These are phyloP conservation scores for Pandemis corylana DNA, from an alignment of 2,888 invertebrate species.

Conservation along the genomic window DNA sequence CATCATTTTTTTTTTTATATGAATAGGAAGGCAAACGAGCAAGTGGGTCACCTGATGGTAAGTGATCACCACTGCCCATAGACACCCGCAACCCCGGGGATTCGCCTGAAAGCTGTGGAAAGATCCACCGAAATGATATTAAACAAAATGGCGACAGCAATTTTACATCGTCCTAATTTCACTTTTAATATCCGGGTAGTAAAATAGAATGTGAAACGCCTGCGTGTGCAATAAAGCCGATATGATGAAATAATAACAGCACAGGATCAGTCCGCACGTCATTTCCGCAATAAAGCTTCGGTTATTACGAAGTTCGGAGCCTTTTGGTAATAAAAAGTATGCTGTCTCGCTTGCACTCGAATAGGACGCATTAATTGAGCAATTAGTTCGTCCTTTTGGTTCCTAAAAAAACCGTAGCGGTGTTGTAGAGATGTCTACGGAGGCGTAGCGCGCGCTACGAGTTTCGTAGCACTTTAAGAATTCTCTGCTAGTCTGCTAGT, in stretches of 20 bases:
- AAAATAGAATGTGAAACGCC: conserved; percentile 23
- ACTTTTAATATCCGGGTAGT: conserved; percentile 26
- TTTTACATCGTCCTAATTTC: conserved; percentile 4
- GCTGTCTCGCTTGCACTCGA: conserved; percentile 9
- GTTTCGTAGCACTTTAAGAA: not conserved
- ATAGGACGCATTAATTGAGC: conserved; percentile 18
- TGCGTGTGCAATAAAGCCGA: conserved; percentile 30
- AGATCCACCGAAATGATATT: not conserved
- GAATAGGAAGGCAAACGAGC: too few species aligned
- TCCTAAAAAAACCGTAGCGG: not conserved
- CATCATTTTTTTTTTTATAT: too few species aligned
- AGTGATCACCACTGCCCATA: too few species aligned
- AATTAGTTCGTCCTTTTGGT: not conserved
- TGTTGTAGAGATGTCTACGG: conserved; percentile 11
- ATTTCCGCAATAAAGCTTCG: conserved; percentile 43
- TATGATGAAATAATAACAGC: conserved; percentile 47
- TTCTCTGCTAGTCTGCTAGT: too few species aligned
- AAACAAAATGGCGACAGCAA: conserved; percentile 11
- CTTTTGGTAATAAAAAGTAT: conserved; percentile 33
- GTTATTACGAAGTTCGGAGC: conserved; percentile 38
- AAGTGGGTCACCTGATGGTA: too few species aligned
- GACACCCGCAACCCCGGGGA: too few species aligned
- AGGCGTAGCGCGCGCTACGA: conserved; percentile 19
- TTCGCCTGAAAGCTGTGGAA: too few species aligned
- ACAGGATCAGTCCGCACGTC: conserved; percentile 43